Evolutionary conservation across 2,797 vertebrate genomes (phyloP), one percentile per base, ranked within the genome.

Genomic region (Hydrophis major): DNA sequence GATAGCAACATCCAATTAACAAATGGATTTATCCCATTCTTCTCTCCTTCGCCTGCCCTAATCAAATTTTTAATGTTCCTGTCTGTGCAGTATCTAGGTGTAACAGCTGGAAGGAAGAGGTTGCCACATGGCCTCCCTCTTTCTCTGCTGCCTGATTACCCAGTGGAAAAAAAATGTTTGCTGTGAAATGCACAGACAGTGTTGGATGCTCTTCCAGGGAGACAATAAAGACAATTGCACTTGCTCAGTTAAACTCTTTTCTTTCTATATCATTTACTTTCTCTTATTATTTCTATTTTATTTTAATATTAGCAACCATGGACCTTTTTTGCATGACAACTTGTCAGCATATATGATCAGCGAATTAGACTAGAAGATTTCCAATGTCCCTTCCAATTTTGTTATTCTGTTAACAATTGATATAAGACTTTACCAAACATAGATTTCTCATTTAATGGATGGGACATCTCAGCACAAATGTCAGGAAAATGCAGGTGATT

Each of bases 101-200:
- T 42, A n/a, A 89, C 90, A 94, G 92, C 93, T 95, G 89, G 86
- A 86, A 56, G 0, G 89, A 6, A 0, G 11, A 1, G 89, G 87
- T 27, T 94, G 1, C 53, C 22, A 74, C 88, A 88, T 8, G 69
- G 63, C 90, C 18, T 50, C 89, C 93, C 93, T 88, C 61, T 92
- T 95, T 94, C 92, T 94, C 91, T 55, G 92, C 96, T 95, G 60
- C 94, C 92, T 94, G 94, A 95, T 95, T 95, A 94, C 91, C 91
- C 92, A 91, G 13, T 95, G 94, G 56, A 18, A 93, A 88, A 14
- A 91, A 93, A 14, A 32, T 92, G 74, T 89, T 94, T 94, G 92
- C 93, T 95, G 93, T 42, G 63, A 94, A 95, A 93, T 93, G 88
- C 37, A 55, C 92, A 90, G 90, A 74, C 55, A 59, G 1, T 63